These are phyloP conservation scores for Helicolenus hilgendorfi DNA, from an alignment of 2,797 vertebrate species.

Conservation along the genomic window DNA sequence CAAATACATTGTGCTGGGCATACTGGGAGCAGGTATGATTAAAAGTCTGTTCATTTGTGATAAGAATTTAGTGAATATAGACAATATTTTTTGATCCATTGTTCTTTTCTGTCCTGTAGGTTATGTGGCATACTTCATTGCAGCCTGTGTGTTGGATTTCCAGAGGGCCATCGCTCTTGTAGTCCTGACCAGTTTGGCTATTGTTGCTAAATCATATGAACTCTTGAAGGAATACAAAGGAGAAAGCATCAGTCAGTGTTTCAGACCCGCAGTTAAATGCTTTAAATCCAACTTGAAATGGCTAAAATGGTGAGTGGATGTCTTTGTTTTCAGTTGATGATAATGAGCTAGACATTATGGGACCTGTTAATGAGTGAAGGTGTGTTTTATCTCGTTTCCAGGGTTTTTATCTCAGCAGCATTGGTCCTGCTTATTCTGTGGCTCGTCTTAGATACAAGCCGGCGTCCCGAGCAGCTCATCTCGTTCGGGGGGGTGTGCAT, in stretches of 20 bases:
- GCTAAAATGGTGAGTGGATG: constrained; percentile 94
- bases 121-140: constrained; percentile 93
- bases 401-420: constrained; percentile 88
- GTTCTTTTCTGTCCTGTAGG: constrained; percentile 81
- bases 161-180: constrained; percentile 92
- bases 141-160: constrained; percentile 93
- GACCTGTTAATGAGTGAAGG: not conserved
- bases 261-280: constrained; percentile 76
- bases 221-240: constrained; percentile 90
- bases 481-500: constrained; percentile 94
- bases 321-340: not conserved
- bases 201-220: constrained; percentile 78
- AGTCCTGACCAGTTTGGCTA: constrained; percentile 90
- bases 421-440: constrained; percentile 90
- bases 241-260: constrained; percentile 81
- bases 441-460: constrained; percentile 92
- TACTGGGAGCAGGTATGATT: constrained; percentile 92
- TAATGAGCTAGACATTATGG: not conserved
- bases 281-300: constrained; percentile 88
- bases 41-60: not conserved
- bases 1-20: constrained; percentile 79
- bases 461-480: constrained; percentile 92
- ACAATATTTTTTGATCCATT: not conserved
- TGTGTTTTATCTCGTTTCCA: constrained; percentile 69
- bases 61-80: not conserved